Percentiles rank a stretch among this genome's conserved stretches.
These are phyloP conservation scores for Manduca sexta DNA, from an alignment of 1,140 invertebrate genomes.

Conservation along the genomic window DNA sequence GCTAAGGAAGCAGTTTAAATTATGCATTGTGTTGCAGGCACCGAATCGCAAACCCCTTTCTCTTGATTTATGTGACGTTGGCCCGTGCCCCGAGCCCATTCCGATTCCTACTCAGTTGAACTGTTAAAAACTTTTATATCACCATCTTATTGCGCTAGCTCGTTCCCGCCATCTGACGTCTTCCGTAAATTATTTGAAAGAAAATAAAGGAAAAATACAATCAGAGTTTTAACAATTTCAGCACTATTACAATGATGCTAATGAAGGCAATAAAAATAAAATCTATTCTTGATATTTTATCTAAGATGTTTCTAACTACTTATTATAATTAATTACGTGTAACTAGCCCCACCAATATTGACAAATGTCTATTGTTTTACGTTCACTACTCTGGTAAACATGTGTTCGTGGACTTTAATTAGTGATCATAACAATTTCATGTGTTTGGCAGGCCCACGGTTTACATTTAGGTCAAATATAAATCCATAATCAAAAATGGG, in stretches of 20 bases:
- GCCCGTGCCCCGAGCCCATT: conserved; percentile 1
- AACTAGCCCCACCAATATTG: too few relatives aligned
- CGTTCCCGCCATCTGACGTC: conserved; percentile 19
- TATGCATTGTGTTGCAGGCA: conserved; percentile 1
- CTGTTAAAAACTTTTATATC: conserved; percentile 15
- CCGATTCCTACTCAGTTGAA: background rate
- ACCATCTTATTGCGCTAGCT: conserved; percentile 9
- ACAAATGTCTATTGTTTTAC: too few relatives aligned
- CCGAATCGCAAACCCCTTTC: conserved; percentile 12
- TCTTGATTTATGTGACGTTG: conserved; percentile 16
- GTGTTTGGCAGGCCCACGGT: too few relatives aligned
- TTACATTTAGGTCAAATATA: conserved; percentile 4
- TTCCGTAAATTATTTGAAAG: conserved; percentile 13
- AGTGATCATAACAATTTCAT: too few relatives aligned
- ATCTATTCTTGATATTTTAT: too few relatives aligned
- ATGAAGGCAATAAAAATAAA: too few relatives aligned
- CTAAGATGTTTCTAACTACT: too few relatives aligned
- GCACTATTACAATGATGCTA: too few relatives aligned
- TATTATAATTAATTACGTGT: too few relatives aligned
- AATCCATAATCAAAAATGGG: background rate
- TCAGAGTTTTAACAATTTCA: too few relatives aligned
- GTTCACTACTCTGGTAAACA: too few relatives aligned
- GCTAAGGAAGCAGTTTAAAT: background rate
- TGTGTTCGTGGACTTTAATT: background rate
- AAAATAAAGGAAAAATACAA: background rate